Evolutionary conservation across 1,140 invertebrate species (phyloP).

Genomic region (Colletes gigas): DNA sequence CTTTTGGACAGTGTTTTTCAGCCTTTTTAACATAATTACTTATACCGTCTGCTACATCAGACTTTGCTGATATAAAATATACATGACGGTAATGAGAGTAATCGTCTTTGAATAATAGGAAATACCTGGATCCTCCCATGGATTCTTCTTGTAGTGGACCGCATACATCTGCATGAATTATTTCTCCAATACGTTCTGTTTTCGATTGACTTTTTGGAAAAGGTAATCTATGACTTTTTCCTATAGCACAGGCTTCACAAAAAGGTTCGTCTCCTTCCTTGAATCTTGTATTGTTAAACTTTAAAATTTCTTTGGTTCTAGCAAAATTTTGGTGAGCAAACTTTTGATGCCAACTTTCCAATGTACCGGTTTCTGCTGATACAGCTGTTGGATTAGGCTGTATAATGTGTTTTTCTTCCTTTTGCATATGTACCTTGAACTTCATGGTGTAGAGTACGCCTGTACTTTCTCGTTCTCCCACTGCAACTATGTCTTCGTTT

Average conservation of each 20-base stretch:
- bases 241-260: conserved; percentile 64
- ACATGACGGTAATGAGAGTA: conserved; percentile 70
- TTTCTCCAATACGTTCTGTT: conserved; percentile 62
- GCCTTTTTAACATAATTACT: not conserved
- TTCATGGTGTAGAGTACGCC: too few relatives aligned
- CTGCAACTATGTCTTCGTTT: conserved; percentile 32
- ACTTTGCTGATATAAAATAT: conserved; percentile 73
- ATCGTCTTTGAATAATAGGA: conserved; percentile 77
- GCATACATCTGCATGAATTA: conserved; percentile 78
- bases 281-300: conserved; percentile 39
- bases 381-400: conserved; percentile 63
- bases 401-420: conserved; percentile 56
- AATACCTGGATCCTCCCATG: conserved; percentile 69
- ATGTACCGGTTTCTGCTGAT: conserved; percentile 44
- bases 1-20: conserved; percentile 4
- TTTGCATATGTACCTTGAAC: too few relatives aligned
- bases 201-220: conserved; percentile 41
- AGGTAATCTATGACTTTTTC: conserved; percentile 49
- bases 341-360: conserved; percentile 66
- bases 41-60: conserved; percentile 49
- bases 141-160: conserved; percentile 76
- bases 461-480: too few relatives aligned
- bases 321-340: conserved; percentile 64
- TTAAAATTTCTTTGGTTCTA: conserved; percentile 48
- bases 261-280: conserved; percentile 55